These are phyloP conservation scores for Drosophila siamana DNA, from an alignment of 2,888 invertebrate genomes.

Conservation along the genomic window DNA sequence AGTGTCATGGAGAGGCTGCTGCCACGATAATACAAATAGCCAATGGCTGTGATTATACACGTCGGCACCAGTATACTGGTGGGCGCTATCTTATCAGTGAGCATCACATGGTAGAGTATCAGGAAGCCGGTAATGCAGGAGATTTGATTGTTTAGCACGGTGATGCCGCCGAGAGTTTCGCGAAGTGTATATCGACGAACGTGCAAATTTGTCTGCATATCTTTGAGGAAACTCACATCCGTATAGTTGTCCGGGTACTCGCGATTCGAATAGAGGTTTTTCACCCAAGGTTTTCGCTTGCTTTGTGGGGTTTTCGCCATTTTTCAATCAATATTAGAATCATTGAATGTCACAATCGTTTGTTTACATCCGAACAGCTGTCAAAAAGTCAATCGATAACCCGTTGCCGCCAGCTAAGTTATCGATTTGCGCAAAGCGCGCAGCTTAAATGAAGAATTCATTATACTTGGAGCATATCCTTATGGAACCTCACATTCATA, in stretches of 20 bases:
- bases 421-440: background rate
- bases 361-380: slow-evolving; percentile 52
- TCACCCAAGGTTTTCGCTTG: slow-evolving; percentile 88
- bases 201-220: slow-evolving; percentile 93
- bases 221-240: slow-evolving; percentile 93
- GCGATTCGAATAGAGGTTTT: slow-evolving; percentile 95
- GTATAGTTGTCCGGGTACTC: slow-evolving; percentile 97
- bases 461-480: slow-evolving; percentile 91
- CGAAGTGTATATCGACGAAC: slow-evolving; percentile 87
- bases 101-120: slow-evolving; percentile 90
- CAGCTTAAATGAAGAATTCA: background rate
- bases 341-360: slow-evolving; percentile 39
- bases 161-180: slow-evolving; percentile 91
- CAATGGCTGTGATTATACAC: slow-evolving; percentile 87
- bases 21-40: slow-evolving; percentile 88
- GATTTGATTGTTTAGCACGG: slow-evolving; percentile 92
- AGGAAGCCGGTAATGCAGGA: slow-evolving; percentile 91
- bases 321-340: slow-evolving; percentile 20
- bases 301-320: slow-evolving; percentile 48
- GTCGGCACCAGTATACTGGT: slow-evolving; percentile 88
- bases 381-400: background rate
- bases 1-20: slow-evolving; percentile 63
- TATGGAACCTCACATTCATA: slow-evolving; percentile 93
- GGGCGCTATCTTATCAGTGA: slow-evolving; percentile 89
- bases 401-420: background rate